Conservation (phyloP, 2,888 invertebrate species). For the Pseudolycoriella hygida region DNA sequence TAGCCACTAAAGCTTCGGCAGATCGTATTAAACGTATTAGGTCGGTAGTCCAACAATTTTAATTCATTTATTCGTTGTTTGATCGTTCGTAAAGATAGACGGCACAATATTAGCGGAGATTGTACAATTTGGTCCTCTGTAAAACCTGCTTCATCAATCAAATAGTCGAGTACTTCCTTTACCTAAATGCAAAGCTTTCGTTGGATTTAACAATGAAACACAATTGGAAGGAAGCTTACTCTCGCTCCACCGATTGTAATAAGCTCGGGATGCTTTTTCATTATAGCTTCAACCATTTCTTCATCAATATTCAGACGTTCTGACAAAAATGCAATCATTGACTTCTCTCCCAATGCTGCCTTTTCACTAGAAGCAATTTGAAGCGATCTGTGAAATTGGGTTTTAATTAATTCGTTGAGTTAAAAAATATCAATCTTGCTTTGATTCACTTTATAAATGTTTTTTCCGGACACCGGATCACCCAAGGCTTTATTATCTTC, state of each 20-base stretch:
- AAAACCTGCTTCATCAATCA: conserved; percentile 34
- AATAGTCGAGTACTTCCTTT: conserved; percentile 38
- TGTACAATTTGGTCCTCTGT: conserved; percentile 33
- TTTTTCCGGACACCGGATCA: conserved; percentile 41
- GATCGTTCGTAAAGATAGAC: conserved; percentile 37
- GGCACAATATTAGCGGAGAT: conserved; percentile 35
- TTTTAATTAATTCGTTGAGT: too few species aligned
- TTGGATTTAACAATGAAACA: too few species aligned
- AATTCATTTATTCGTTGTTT: conserved; percentile 33
- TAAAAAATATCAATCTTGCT: too few species aligned
- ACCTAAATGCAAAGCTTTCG: too few species aligned
- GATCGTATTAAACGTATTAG: too few species aligned
- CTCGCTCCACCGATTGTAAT: conserved; percentile 36
- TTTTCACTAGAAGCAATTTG: conserved; percentile 23
- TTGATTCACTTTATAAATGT: conserved; percentile 34
- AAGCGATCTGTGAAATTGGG: conserved; percentile 20
- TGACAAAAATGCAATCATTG: conserved; percentile 35
- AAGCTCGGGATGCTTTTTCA: conserved; percentile 32
- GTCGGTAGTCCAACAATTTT: conserved; percentile 30
- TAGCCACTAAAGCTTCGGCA: too few species aligned
- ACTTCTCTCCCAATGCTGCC: conserved; percentile 32
- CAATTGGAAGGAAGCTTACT: too few species aligned
- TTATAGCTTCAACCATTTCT: conserved; percentile 32
- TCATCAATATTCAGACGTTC: conserved; percentile 32
- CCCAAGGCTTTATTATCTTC: conserved; percentile 42